phyloP scores from a whole-genome alignment of 2,888 invertebrate genomes.

The Lutraria lutraria region DNA sequence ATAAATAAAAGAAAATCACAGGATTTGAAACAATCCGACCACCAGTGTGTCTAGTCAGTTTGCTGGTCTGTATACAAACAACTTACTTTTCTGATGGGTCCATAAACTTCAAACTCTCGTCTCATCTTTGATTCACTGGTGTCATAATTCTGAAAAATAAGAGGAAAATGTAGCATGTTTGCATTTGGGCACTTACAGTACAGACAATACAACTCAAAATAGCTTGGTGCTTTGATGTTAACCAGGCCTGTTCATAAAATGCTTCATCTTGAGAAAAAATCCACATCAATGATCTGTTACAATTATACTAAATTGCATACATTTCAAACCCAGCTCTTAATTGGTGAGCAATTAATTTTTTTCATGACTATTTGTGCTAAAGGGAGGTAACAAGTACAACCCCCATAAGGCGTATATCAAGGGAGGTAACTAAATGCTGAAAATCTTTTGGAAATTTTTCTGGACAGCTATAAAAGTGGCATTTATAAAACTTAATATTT shows the following conservation, averaged over 20 bases:
- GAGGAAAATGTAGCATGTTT: constrained; percentile 9
- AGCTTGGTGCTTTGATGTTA: neutral
- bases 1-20: neutral
- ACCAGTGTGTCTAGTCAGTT: neutral
- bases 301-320: neutral
- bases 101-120: constrained; percentile 99
- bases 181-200: neutral
- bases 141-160: constrained; percentile 95
- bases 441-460: too few species aligned
- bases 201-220: neutral
- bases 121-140: constrained; percentile 98
- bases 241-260: neutral
- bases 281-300: neutral
- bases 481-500: too few species aligned
- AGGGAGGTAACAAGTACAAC: constrained; percentile 10
- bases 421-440: neutral
- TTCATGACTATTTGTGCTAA: neutral
- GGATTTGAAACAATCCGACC: neutral
- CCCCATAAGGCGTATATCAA: neutral
- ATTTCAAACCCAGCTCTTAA: neutral
- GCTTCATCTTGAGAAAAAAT: neutral
- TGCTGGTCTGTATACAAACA: neutral
- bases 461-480: too few species aligned
- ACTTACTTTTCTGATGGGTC: constrained; percentile 97
- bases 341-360: neutral